These are phyloP conservation scores for Drosophila flavopinicola DNA, from an alignment of 2,888 invertebrate species.

Conservation along the genomic window DNA sequence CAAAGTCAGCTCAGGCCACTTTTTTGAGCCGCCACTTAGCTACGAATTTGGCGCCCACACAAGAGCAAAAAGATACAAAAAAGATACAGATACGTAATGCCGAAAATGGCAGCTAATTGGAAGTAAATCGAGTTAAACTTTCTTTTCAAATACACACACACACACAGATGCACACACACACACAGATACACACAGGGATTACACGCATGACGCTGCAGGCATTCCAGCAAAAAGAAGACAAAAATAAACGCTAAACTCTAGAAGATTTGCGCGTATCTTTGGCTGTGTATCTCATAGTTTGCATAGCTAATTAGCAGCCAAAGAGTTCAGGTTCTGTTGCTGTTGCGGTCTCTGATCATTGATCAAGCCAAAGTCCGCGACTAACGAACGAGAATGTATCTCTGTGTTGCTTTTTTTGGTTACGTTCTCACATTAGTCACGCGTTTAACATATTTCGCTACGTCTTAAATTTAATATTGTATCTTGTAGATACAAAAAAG, in stretches of 20 bases:
- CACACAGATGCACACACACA: neutral
- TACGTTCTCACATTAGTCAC: constrained; percentile 81
- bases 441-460: constrained; percentile 80
- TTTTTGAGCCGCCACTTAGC: constrained; percentile 49
- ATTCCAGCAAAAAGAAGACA: constrained; percentile 42
- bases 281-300: constrained; percentile 78
- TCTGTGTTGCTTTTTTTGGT: constrained; percentile 44
- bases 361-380: constrained; percentile 63
- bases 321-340: constrained; percentile 7
- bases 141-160: constrained; percentile 52
- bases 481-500: constrained; percentile 58
- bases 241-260: constrained; percentile 19
- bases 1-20: constrained; percentile 55
- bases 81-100: constrained; percentile 15
- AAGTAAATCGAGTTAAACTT: constrained; percentile 74
- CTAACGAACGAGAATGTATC: constrained; percentile 75
- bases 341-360: constrained; percentile 62
- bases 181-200: constrained; percentile 33
- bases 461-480: constrained; percentile 74
- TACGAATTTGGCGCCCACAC: constrained; percentile 71
- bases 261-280: constrained; percentile 67
- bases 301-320: constrained; percentile 79
- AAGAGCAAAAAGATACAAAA: constrained; percentile 11
- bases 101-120: constrained; percentile 76
- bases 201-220: constrained; percentile 73